Evolutionary conservation across 2,113 vertebrate genomes (phyloP).

Genomic region (Oophaga pumilio): DNA sequence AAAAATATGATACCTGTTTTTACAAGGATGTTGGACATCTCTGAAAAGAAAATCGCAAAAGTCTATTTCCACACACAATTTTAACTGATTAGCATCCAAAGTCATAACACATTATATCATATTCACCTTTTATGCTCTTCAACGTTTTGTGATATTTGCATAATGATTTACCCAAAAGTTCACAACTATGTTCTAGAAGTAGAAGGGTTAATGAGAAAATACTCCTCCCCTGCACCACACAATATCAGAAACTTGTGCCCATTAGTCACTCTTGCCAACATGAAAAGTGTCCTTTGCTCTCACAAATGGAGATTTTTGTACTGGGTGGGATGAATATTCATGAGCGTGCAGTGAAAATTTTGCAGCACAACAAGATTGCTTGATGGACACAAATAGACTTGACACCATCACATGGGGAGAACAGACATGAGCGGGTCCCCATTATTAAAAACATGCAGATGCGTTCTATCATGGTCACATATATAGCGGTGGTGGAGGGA

Average conservation of each 20-base stretch:
- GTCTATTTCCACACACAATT: neutral
- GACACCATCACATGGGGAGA: neutral
- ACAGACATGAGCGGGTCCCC: neutral
- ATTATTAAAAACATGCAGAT: neutral
- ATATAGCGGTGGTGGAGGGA: slow-evolving; percentile 53
- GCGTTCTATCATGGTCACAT: neutral
- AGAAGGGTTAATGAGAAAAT: slow-evolving; percentile 2
- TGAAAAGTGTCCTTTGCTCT: neutral
- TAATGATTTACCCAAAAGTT: neutral
- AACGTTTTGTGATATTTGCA: neutral
- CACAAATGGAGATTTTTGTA: slow-evolving; percentile 37
- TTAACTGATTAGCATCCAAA: neutral
- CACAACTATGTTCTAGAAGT: neutral
- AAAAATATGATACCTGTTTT: too few species aligned
- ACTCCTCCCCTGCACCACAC: neutral
- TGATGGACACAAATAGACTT: slow-evolving; percentile 24
- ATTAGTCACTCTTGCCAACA: slow-evolving; percentile 29
- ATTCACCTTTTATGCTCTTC: too few species aligned
- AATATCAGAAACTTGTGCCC: neutral
- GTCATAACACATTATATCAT: neutral
- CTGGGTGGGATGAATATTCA: slow-evolving; percentile 32
- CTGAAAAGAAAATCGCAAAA: too few species aligned
- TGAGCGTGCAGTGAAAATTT: slow-evolving; percentile 5
- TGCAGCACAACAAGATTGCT: neutral
- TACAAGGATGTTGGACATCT: too few species aligned